These are phyloP conservation scores for Craseonycteris thonglongyai DNA, from an alignment of 2,113 vertebrate species.

Conservation along the genomic window DNA sequence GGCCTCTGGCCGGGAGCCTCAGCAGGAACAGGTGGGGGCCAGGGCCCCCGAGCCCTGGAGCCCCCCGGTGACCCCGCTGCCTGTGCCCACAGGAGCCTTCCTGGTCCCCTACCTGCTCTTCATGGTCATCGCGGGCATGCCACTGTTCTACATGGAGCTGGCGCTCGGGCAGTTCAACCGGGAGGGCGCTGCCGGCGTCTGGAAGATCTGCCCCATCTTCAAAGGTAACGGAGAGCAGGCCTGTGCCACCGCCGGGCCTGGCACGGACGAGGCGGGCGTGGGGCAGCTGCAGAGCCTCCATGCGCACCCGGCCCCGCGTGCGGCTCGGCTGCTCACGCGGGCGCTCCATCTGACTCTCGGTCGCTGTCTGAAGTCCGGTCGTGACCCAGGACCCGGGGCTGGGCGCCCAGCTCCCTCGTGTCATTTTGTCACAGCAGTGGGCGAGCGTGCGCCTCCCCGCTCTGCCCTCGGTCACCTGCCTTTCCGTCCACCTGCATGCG, in stretches of 20 bases:
- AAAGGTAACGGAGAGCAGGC: constrained; percentile 81
- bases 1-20: background rate
- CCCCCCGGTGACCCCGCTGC: background rate
- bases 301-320: accelerated
- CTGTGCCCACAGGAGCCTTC: constrained; percentile 83
- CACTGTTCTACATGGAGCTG: constrained; percentile 94
- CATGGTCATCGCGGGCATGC: constrained; percentile 93
- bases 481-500: background rate
- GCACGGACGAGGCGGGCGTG: background rate
- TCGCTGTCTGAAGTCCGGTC: too few relatives aligned
- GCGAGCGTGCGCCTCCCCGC: accelerated
- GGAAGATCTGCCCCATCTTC: constrained; percentile 93
- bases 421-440: background rate
- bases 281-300: background rate
- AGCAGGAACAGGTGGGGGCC: background rate
- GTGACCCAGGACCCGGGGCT: too few relatives aligned
- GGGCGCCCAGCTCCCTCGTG: accelerated
- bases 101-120: constrained; percentile 92
- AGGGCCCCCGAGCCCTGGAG: accelerated
- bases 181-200: constrained; percentile 89
- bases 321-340: too few relatives aligned
- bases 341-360: too few relatives aligned
- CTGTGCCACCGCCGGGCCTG: accelerated
- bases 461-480: accelerated
- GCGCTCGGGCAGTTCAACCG: constrained; percentile 91